These are phyloP conservation scores for Mergus octosetaceus DNA, from an alignment of 2,797 vertebrate species.

Conservation along the genomic window DNA sequence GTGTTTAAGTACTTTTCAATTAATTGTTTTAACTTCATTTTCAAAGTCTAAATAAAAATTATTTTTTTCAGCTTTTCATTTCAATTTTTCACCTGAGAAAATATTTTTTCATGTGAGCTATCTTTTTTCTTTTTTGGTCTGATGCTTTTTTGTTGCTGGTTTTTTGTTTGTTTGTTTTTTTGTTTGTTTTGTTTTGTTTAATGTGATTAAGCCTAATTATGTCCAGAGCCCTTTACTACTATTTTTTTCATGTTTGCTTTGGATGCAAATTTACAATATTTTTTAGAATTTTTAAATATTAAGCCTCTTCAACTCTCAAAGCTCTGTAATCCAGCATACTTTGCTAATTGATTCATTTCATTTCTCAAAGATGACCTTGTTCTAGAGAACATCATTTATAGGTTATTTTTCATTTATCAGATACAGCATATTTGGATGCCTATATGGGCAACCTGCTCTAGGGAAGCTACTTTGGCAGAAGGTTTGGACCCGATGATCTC, in stretches of 20 bases:
- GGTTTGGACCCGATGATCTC: no score
- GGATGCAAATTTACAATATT: not conserved
- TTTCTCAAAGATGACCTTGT: not conserved
- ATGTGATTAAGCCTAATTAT: not conserved
- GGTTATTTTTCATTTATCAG: not conserved
- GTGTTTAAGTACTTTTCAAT: not conserved
- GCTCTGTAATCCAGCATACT: not conserved
- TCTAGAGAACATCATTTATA: not conserved
- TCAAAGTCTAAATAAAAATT: not conserved
- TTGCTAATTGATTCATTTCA: not conserved
- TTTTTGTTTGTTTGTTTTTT: not conserved
- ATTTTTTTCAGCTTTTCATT: not conserved
- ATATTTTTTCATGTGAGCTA: not conserved
- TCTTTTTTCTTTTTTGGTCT: not conserved
- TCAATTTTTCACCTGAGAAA: not conserved
- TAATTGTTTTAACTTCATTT: not conserved
- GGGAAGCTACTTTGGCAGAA: no score
- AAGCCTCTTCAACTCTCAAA: not conserved
- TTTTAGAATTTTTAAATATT: not conserved
- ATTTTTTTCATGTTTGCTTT: not conserved
- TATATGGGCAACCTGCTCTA: no score
- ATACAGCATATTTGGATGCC: not conserved
- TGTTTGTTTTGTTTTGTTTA: not conserved
- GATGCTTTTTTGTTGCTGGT: no score
- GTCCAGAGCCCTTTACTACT: not conserved